Base-by-base conservation (phyloP, 2,797 vertebrate genomes). In the Carduelis carduelis region DNA sequence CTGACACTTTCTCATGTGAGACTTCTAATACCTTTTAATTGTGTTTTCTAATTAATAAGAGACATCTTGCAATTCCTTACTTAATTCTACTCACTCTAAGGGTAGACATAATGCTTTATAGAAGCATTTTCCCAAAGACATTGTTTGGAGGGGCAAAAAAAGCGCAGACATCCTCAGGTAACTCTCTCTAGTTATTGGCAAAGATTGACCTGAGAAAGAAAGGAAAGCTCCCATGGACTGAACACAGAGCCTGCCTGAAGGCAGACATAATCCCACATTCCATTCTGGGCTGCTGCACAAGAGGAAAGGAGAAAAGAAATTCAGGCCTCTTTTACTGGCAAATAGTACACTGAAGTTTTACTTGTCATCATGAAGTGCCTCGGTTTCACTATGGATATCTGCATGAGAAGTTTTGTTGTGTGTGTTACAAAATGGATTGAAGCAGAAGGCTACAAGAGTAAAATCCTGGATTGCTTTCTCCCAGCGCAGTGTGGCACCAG, bases 241-340 rank as follows among this genome's bases (percentile, higher is more conserved):
- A 84, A 11, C 1, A 3, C 8, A 12, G 14, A 56, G 27, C 14
- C 11, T 57, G 22, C 7, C 50, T 39, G 34, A 12, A 46, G 34
- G 9, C 14, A 63, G 17, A 6, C 8, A 16, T 5, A 0, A 0
- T 32, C 32, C 21, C 47, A 35, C 5, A 3, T 6, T 52, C 24
- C 23, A 28, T 10, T 12, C 24, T 37, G 17, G n/a, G 18, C 22
- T 69, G 3, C 28, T 41, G 12, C 28, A 41, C 3, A 12, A 4
- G 10, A 83, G 8, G 6, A 50, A 70, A 61, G 11, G 3, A 43
- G 27, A 21, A 41, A 41, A 43, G 27, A 21, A 41, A 41, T 49
- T 53, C 9, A 23, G 5, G 3, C 23, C 77, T 74, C 20, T 70
- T 10, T 53, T 43, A 43, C 14, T 24, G 6, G 4, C 15, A 87